phyloP scores from a whole-genome alignment of 2,888 invertebrate genomes.

The Dysmachus trigonus region DNA sequence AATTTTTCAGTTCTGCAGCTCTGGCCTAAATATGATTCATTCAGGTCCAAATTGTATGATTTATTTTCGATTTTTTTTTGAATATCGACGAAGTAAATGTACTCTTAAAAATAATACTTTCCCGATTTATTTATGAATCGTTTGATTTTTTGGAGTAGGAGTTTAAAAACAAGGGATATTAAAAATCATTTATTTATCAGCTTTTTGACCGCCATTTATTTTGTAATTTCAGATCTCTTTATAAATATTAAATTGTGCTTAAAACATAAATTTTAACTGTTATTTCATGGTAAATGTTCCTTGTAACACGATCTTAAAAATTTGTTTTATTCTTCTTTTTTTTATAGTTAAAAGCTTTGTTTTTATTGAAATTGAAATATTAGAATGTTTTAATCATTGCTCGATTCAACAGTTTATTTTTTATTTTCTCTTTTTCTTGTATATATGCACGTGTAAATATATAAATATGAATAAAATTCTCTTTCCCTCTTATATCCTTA shows the following conservation, averaged over 20 bases:
- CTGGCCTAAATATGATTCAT: too few relatives aligned
- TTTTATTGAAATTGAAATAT: background rate
- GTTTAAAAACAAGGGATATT: background rate
- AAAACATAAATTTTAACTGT: conserved; percentile 32
- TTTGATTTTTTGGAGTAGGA: too few relatives aligned
- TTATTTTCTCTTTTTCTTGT: background rate
- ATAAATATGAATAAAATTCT: conserved; percentile 34
- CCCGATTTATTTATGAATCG: too few relatives aligned
- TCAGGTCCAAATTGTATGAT: too few relatives aligned
- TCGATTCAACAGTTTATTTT: conserved; percentile 17
- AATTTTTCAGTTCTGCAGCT: too few relatives aligned
- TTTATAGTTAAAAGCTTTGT: conserved; percentile 9
- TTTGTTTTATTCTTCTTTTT: conserved; percentile 5
- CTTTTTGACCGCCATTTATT: conserved; percentile 33
- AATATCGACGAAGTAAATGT: too few relatives aligned
- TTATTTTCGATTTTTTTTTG: too few relatives aligned
- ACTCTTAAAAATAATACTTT: too few relatives aligned
- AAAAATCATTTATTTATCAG: background rate
- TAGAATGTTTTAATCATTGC: background rate
- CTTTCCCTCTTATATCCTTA: background rate
- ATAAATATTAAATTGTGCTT: conserved; percentile 40
- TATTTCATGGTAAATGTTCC: background rate
- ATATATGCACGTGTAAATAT: background rate
- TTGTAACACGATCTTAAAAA: conserved; percentile 26
- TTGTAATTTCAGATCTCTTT: background rate